Evolutionary conservation across 1,140 invertebrate genomes (phyloP).

Genomic region (Temnothorax nylanderi): DNA sequence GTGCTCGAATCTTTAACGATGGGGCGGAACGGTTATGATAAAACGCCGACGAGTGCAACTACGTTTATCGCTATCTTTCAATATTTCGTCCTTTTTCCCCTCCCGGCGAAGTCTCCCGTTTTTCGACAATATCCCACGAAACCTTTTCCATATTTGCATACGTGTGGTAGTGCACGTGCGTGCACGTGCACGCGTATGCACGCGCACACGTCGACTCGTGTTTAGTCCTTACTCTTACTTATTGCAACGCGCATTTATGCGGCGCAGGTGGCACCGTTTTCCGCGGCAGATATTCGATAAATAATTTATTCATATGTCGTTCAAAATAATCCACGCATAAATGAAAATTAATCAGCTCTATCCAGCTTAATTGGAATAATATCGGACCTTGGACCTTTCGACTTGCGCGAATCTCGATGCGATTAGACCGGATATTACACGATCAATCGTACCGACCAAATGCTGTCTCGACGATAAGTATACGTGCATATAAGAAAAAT

Average conservation of each 20-base stretch:
- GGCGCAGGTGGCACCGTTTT: not conserved
- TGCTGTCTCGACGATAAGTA: not conserved
- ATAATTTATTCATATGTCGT: not conserved
- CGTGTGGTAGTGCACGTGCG: slow-evolving; percentile 14
- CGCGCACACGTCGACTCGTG: not conserved
- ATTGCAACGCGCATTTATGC: not conserved
- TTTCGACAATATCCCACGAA: not conserved
- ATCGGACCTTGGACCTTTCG: not conserved
- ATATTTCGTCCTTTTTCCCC: not conserved
- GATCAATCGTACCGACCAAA: too few relatives aligned
- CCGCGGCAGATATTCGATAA: not conserved
- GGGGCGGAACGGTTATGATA: not conserved
- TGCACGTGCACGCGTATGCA: slow-evolving; percentile 2
- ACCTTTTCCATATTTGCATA: not conserved
- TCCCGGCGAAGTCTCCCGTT: not conserved
- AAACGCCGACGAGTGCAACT: not conserved
- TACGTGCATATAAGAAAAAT: not conserved
- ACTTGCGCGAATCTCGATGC: too few relatives aligned
- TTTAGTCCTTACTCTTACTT: not conserved
- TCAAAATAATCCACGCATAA: not conserved
- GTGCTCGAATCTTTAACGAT: not conserved
- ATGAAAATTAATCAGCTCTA: not conserved
- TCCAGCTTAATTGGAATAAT: not conserved
- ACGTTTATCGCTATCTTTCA: not conserved
- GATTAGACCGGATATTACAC: too few relatives aligned